phyloP scores from a whole-genome alignment of 1,140 invertebrate genomes.

The Zeugodacus cucurbitae region DNA sequence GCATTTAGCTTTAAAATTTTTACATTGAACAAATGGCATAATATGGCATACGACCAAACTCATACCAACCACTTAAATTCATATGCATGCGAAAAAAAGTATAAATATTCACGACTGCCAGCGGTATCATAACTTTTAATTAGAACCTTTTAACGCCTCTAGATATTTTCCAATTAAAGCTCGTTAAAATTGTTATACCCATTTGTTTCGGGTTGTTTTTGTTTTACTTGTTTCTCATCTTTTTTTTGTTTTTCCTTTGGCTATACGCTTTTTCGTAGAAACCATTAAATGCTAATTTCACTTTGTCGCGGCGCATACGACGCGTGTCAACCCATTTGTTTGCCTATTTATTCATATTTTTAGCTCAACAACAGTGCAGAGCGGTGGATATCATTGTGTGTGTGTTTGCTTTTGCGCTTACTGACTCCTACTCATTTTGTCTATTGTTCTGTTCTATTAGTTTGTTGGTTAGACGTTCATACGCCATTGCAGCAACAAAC shows the following conservation, averaged over 20 bases:
- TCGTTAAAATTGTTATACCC: neutral
- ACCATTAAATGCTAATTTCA: neutral
- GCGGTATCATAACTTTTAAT: neutral
- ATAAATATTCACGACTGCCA: neutral
- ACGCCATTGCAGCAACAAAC: neutral
- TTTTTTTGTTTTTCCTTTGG: neutral
- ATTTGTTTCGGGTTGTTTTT: neutral
- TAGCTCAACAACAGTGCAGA: neutral
- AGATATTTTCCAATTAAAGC: neutral
- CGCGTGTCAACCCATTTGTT: slow-evolving; percentile 15
- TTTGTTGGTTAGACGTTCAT: neutral
- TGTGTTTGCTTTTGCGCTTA: neutral
- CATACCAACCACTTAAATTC: neutral
- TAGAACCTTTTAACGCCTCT: neutral
- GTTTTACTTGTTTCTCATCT: neutral
- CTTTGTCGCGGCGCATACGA: neutral
- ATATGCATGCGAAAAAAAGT: neutral
- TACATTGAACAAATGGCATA: too few species aligned
- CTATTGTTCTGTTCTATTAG: neutral
- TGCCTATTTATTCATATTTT: slow-evolving; percentile 9
- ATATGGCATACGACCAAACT: too few species aligned
- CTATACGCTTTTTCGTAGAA: neutral
- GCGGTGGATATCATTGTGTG: too few species aligned
- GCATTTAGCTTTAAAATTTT: too few species aligned
- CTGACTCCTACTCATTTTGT: neutral